Percentiles rank a stretch among this genome's conserved stretches.
Evolutionary conservation across 2,888 invertebrate genomes (phyloP).

Genomic region (Adela reaumurella): DNA sequence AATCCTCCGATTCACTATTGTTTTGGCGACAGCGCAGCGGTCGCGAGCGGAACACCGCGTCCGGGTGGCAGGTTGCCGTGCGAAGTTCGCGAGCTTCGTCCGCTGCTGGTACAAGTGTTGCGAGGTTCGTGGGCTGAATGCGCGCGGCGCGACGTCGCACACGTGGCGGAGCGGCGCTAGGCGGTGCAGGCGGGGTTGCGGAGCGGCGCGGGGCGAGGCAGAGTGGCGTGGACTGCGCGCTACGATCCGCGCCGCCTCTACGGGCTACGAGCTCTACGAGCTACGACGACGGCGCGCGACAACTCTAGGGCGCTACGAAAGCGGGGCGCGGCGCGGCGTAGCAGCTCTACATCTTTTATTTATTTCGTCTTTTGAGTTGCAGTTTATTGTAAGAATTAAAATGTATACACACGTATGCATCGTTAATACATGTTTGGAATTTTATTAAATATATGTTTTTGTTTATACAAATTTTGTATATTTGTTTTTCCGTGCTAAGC

Average conservation of each 20-base stretch:
- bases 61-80: slow-evolving; percentile 10
- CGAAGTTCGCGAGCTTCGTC: neutral
- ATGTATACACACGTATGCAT: no score
- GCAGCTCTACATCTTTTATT: neutral
- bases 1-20: no score
- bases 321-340: no score
- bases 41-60: slow-evolving; percentile 34
- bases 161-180: slow-evolving; percentile 28
- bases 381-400: no score
- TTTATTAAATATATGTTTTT: no score
- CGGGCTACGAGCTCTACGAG: neutral
- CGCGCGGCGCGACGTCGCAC: slow-evolving; percentile 12
- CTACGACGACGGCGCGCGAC: no score
- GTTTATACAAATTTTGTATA: no score
- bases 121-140: slow-evolving; percentile 16
- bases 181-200: slow-evolving; percentile 51
- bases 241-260: slow-evolving; percentile 43
- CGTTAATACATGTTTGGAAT: no score
- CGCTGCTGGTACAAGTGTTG: neutral
- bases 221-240: slow-evolving; percentile 49
- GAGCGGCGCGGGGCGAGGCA: slow-evolving; percentile 38
- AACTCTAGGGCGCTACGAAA: neutral
- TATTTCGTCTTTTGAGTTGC: no score
- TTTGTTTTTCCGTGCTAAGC: no score
- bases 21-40: neutral